These are phyloP conservation scores for Camponotus vicinus DNA, from an alignment of 1,140 invertebrate species.

Conservation along the genomic window DNA sequence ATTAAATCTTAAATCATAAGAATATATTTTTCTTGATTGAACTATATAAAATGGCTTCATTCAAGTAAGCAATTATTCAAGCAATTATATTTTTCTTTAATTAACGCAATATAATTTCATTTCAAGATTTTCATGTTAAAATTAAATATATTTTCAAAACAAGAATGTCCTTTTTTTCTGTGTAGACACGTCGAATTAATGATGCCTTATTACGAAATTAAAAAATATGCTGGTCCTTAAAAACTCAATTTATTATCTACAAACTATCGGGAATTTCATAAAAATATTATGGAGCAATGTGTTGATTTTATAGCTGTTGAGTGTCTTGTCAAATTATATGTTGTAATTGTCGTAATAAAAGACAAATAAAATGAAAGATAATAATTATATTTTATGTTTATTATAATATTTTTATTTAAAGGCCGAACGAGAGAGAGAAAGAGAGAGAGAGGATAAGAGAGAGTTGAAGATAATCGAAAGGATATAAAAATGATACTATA, in stretches of 20 bases:
- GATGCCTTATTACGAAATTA: not conserved
- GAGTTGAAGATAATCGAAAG: not conserved
- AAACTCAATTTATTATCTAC: not conserved
- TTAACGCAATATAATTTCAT: too few relatives aligned
- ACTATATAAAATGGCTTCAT: too few relatives aligned
- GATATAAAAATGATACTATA: not conserved
- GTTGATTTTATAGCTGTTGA: not conserved
- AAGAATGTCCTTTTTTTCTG: too few relatives aligned
- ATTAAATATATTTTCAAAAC: too few relatives aligned
- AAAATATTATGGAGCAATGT: not conserved
- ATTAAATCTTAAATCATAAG: too few relatives aligned
- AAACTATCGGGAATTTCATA: not conserved
- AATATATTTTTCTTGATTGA: too few relatives aligned
- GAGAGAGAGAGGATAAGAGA: too few relatives aligned
- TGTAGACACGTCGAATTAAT: not conserved
- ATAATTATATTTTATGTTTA: not conserved
- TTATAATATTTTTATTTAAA: not conserved
- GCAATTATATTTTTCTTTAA: too few relatives aligned
- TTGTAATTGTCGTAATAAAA: not conserved
- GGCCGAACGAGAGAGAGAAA: not conserved
- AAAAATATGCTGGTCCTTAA: not conserved
- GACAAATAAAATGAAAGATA: not conserved
- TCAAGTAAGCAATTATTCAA: too few relatives aligned
- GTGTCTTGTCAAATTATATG: not conserved
- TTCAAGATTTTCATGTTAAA: too few relatives aligned